Conservation (phyloP, 1,140 invertebrate genomes). For the Penaeus indicus region DNA sequence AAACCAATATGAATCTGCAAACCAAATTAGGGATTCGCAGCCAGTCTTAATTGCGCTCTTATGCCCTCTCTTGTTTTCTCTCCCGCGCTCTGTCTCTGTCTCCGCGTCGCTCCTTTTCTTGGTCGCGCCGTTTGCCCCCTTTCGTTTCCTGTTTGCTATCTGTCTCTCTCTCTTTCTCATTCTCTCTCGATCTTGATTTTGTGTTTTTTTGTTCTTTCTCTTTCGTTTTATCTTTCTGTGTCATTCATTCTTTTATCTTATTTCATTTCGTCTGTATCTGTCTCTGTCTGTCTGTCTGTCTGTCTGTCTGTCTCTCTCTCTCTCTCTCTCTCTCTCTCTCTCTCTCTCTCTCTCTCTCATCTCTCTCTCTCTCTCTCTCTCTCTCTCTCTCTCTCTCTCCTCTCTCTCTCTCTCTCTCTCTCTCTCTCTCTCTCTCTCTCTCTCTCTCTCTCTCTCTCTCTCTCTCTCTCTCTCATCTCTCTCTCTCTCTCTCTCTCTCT, state of each 20-base stretch:
- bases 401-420: no score
- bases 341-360: constrained; percentile 26
- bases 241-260: not conserved
- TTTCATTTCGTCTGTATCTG: not conserved
- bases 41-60: no score
- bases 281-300: not conserved
- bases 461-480: not conserved
- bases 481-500: no score
- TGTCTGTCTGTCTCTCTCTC: not conserved
- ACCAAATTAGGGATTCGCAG: no score
- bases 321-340: constrained; percentile 12
- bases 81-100: constrained; percentile 5
- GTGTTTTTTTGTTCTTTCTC: not conserved
- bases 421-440: no score
- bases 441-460: no score
- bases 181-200: not conserved
- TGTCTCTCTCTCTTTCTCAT: not conserved
- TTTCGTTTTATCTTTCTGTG: not conserved
- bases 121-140: not conserved
- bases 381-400: constrained; percentile 23
- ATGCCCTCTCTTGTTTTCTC: not conserved
- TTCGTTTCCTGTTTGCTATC: not conserved
- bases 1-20: no score
- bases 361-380: not conserved
- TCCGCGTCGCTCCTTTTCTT: not conserved